These are phyloP conservation scores for Dolomedes plantarius DNA, from an alignment of 2,888 invertebrate genomes.

Conservation along the genomic window DNA sequence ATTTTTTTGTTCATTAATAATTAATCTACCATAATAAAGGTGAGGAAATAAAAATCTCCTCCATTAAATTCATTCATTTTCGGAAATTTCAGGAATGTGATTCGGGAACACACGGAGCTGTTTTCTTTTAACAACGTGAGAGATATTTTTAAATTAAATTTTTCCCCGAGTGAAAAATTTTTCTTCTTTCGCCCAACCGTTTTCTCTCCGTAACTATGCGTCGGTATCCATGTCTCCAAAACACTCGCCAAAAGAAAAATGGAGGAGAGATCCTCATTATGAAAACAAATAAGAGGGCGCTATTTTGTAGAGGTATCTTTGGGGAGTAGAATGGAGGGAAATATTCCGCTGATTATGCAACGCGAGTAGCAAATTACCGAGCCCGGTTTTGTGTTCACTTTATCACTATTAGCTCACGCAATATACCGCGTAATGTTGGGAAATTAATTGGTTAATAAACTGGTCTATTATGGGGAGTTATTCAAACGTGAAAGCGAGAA, in stretches of 20 bases:
- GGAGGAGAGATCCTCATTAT: neutral
- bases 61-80: constrained; percentile 9
- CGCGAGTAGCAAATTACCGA: neutral
- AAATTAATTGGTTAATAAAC: too few relatives aligned
- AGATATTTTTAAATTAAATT: constrained; percentile 59
- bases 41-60: too few relatives aligned
- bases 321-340: neutral
- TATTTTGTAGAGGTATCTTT: neutral
- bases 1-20: neutral
- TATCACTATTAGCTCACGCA: neutral
- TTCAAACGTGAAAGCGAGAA: too few relatives aligned
- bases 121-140: neutral
- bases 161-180: constrained; percentile 24
- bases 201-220: neutral
- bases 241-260: neutral
- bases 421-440: too few relatives aligned
- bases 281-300: neutral
- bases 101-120: neutral
- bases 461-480: too few relatives aligned
- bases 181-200: constrained; percentile 3
- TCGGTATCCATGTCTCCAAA: neutral
- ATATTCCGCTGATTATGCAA: neutral
- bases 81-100: constrained; percentile 2
- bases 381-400: too few relatives aligned
- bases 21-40: neutral